Evolutionary conservation across 2,113 vertebrate species (phyloP).

Genomic region (Symphodus melops): DNA sequence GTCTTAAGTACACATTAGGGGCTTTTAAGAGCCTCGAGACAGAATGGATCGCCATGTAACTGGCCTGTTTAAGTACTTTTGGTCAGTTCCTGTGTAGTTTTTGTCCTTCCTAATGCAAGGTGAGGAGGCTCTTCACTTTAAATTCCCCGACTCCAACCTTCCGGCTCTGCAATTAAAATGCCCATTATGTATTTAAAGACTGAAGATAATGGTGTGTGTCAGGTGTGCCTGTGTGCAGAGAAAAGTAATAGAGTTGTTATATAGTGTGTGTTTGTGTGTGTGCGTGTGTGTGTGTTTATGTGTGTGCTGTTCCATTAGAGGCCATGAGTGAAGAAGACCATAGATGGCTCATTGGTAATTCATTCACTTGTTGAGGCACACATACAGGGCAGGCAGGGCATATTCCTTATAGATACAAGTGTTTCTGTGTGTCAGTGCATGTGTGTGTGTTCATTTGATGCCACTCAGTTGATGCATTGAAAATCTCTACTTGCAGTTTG

Average conservation of each 20-base stretch:
- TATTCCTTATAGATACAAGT: slow-evolving; percentile 39
- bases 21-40: slow-evolving; percentile 21
- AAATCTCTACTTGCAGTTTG: slow-evolving; percentile 9
- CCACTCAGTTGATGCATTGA: neutral
- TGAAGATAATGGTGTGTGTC: slow-evolving; percentile 52
- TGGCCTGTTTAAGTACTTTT: slow-evolving; percentile 3
- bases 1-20: neutral
- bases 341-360: slow-evolving; percentile 72
- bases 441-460: slow-evolving; percentile 25
- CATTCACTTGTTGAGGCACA: slow-evolving; percentile 60
- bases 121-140: slow-evolving; percentile 59
- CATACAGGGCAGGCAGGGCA: slow-evolving; percentile 59
- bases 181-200: slow-evolving; percentile 66
- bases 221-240: slow-evolving; percentile 40
- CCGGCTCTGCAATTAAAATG: slow-evolving; percentile 68
- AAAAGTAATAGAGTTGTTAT: slow-evolving; percentile 47
- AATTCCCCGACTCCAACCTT: slow-evolving; percentile 50
- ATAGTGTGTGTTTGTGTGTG: slow-evolving; percentile 40
- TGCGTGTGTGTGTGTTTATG: slow-evolving; percentile 46
- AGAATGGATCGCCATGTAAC: neutral
- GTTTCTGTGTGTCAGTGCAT: slow-evolving; percentile 19
- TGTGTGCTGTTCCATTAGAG: slow-evolving; percentile 60
- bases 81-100: slow-evolving; percentile 14
- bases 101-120: slow-evolving; percentile 57
- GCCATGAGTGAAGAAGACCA: slow-evolving; percentile 55